Conservation (phyloP, 2,797 vertebrate genomes). For the Darevskia mixta region DNA sequence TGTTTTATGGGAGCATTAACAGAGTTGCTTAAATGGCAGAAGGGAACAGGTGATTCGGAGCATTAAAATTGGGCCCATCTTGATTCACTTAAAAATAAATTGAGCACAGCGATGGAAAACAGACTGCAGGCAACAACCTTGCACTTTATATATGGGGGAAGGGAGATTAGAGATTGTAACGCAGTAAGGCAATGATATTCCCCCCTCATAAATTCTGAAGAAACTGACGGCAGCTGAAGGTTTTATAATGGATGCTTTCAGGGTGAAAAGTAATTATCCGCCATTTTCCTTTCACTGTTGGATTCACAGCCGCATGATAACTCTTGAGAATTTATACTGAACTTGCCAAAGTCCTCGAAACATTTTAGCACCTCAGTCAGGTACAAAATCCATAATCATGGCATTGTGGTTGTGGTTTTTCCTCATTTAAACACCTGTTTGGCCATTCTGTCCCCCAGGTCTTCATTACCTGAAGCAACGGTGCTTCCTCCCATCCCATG, state of each 20-base stretch:
- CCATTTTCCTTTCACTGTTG: neutral
- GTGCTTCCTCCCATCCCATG: too few species aligned
- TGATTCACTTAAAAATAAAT: conserved; percentile 46
- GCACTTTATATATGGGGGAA: neutral
- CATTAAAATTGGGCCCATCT: conserved; percentile 27
- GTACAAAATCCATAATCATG: neutral
- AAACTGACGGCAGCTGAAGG: neutral
- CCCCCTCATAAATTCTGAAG: neutral
- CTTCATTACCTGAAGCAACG: too few species aligned
- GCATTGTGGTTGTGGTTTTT: neutral
- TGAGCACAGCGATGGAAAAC: conserved; percentile 57
- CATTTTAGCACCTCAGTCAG: neutral
- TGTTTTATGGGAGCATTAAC: conserved; percentile 59
- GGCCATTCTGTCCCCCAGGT: too few species aligned
- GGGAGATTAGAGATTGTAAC: neutral
- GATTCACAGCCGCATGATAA: neutral
- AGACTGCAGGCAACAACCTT: conserved; percentile 13
- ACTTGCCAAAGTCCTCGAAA: neutral
- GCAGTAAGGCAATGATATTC: neutral
- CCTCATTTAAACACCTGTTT: neutral
- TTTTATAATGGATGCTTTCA: conserved; percentile 2
- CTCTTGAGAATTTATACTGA: neutral
- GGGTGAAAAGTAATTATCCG: neutral
- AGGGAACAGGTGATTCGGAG: conserved; percentile 49
- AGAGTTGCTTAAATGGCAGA: conserved; percentile 55